Base-by-base conservation (phyloP, 2,888 invertebrate genomes). In the Idaea aversata region DNA sequence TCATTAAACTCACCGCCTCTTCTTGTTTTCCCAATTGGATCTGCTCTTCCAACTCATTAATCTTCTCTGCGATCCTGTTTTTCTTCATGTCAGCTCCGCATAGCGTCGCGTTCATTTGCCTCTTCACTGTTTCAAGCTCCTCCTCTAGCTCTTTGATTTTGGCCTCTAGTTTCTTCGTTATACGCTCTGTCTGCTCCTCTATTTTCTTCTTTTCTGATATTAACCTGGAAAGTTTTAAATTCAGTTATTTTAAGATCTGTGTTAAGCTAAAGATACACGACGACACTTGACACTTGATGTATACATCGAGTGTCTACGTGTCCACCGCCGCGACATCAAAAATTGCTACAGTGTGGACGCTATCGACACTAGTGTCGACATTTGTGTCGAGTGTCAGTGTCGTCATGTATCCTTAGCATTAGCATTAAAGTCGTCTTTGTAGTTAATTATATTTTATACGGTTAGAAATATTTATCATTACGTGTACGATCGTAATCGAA, bases 141-240 rank as follows among this genome's bases (percentile, higher is more conserved):
- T 85, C 85, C 71, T 90, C 85, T 15, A 91, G 70, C 13, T 80
- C 70, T 57, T 76, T 78, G 5, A 92, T 82, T 70, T 73, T 88
- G 4, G 58, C 67, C 66, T 88, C 82, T 13, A 92, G 72, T 1
- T 68, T 75, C 15, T 66, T 75, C 64, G 76, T 85, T 5, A 84
- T 69, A 47, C 79, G 65, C 15, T 66, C 63, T 15, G 87, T 78
- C 67, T 88, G 80, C 0, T 72, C 63, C 77, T 88, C 85, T 69
- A 92, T 77, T 59, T 82, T 66, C 63, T 76, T 82, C 78, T 87
- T 91, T 67, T 92, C 92, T 66, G 75, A 65, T 75, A 88, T 64
- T 69, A 91, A 77, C 66, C 92, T 92, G 75, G n/a, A 75, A 82
- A 67, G 15, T 4, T 13, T 47, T 13, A 13, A 47, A 47, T 47